A percentile compares a stretch with the other conserved stretches of the same genome.
Conservation (phyloP, 2,888 invertebrate genomes). For the Trachelus stipa region DNA sequence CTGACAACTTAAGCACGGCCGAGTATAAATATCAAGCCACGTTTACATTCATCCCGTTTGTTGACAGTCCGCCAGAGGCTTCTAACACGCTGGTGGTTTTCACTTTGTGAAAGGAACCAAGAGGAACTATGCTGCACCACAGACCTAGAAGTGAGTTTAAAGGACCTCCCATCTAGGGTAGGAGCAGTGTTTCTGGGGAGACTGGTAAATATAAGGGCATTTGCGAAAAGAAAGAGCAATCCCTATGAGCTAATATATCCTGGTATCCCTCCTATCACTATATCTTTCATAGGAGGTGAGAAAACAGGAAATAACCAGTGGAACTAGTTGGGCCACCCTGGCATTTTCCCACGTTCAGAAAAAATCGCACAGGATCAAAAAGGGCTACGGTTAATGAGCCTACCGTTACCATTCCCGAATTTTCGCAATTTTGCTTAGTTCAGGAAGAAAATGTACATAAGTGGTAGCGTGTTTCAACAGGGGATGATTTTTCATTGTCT, state of each 20-base stretch:
- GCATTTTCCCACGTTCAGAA: background rate
- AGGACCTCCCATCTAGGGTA: background rate
- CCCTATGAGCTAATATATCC: background rate
- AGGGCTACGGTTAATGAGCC: background rate
- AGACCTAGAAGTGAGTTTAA: background rate
- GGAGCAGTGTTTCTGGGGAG: background rate
- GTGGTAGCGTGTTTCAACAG: background rate
- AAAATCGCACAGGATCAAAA: background rate
- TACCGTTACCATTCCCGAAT: background rate
- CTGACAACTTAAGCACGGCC: background rate
- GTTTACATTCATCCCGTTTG: background rate
- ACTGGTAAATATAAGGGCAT: conserved; percentile 6
- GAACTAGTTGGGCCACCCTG: background rate
- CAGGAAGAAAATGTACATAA: background rate
- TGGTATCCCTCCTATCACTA: background rate
- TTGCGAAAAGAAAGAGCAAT: background rate
- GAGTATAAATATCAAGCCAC: conserved; percentile 1
- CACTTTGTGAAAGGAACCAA: conserved; percentile 3
- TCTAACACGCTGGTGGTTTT: background rate
- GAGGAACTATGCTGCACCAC: background rate
- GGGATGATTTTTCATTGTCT: background rate
- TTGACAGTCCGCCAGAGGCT: conserved; percentile 4
- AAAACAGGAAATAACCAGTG: background rate
- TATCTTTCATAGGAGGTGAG: background rate
- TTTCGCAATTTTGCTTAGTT: background rate